phyloP scores from a whole-genome alignment of 2,797 vertebrate genomes.

The Gobio occitaniae region DNA sequence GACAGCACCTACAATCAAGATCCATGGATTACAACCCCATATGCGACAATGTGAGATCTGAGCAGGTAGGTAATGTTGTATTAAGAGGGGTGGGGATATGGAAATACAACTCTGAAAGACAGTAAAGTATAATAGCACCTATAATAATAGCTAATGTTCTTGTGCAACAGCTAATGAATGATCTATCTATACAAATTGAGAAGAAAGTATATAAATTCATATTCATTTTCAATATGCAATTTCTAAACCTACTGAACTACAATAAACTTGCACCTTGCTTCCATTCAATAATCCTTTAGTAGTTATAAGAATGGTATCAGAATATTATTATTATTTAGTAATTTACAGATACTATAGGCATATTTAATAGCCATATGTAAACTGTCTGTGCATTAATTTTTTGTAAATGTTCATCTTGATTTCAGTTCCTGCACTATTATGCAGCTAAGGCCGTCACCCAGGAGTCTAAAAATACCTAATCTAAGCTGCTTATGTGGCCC shows the following conservation, averaged over 20 bases:
- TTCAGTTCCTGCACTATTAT: slow-evolving; percentile 39
- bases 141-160: neutral
- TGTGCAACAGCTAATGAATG: neutral
- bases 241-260: neutral
- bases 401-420: slow-evolving; percentile 34
- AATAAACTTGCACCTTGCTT: neutral
- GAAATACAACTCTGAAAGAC: neutral
- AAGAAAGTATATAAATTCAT: too few relatives aligned
- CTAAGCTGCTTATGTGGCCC: slow-evolving; percentile 65
- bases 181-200: neutral
- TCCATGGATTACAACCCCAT: neutral
- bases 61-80: slow-evolving; percentile 24
- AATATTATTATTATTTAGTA: neutral
- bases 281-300: neutral
- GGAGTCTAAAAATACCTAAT: slow-evolving; percentile 57
- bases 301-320: neutral
- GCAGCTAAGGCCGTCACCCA: slow-evolving; percentile 39
- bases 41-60: slow-evolving; percentile 12
- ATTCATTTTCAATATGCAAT: neutral
- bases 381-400: neutral
- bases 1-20: neutral
- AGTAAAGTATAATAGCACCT: neutral
- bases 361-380: neutral
- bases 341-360: neutral
- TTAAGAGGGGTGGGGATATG: neutral